Conservation (phyloP, 2,888 invertebrate species). For the Blomia tropicalis region DNA sequence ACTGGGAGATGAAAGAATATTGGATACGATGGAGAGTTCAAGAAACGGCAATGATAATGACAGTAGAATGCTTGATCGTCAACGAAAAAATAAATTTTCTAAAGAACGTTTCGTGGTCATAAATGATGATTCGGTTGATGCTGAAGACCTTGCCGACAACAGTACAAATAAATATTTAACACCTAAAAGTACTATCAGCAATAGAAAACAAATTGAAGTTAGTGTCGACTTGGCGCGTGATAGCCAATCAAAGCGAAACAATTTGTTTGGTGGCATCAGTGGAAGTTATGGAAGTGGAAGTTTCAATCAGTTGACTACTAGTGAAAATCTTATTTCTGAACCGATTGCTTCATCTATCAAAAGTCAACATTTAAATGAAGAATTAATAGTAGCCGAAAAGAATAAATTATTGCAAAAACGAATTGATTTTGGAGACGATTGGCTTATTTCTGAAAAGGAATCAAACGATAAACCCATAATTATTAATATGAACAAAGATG, state of each 20-base stretch:
- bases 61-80: not conserved
- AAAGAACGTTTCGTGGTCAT: constrained; percentile 12
- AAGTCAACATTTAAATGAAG: not conserved
- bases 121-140: not conserved
- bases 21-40: not conserved
- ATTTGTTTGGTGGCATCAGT: constrained; percentile 6
- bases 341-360: not conserved
- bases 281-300: constrained; percentile 1
- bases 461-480: not conserved
- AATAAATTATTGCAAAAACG: constrained; percentile 15
- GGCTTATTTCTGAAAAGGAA: constrained; percentile 3
- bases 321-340: not conserved
- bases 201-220: not conserved
- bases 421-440: constrained; percentile 14
- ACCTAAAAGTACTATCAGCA: not conserved
- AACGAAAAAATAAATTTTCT: not conserved
- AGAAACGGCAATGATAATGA: not conserved
- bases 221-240: not conserved
- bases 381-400: constrained; percentile 8
- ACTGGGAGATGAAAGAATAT: not conserved
- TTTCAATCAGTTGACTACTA: not conserved
- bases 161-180: not conserved
- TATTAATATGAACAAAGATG: not conserved
- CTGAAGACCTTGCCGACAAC: not conserved
- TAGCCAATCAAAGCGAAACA: not conserved